phyloP scores from a whole-genome alignment of 2,113 vertebrate genomes.

The Dromaius novaehollandiae region DNA sequence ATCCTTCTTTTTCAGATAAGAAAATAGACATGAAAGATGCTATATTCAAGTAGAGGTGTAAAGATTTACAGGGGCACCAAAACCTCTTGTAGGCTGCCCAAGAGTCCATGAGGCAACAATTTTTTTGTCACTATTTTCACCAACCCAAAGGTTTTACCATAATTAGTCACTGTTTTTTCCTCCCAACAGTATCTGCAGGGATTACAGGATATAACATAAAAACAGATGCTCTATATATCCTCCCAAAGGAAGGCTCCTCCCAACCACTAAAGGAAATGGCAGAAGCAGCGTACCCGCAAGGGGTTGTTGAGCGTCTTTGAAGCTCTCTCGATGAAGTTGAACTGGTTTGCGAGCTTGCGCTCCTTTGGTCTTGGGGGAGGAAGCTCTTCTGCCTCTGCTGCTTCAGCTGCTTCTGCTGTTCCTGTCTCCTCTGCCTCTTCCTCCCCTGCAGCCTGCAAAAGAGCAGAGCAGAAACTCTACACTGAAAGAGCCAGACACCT shows the following conservation, averaged over 20 bases:
- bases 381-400: conserved; percentile 32
- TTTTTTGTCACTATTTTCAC: neutral
- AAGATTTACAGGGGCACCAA: neutral
- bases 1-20: neutral
- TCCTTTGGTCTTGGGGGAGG: conserved; percentile 68
- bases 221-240: neutral
- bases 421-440: neutral
- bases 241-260: neutral
- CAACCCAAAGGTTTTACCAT: neutral
- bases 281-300: conserved; percentile 75
- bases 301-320: conserved; percentile 85
- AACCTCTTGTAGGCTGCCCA: neutral
- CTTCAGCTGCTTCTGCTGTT: neutral
- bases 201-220: neutral
- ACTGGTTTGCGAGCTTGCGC: conserved; percentile 88
- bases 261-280: neutral
- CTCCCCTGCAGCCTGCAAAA: neutral
- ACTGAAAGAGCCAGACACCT: neutral
- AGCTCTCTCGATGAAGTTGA: conserved; percentile 91
- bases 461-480: neutral
- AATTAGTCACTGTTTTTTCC: neutral
- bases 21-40: neutral
- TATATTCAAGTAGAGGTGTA: neutral
- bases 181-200: neutral
- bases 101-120: neutral